Base-by-base conservation (phyloP, 2,797 vertebrate genomes). In the Acrocephalus scirpaceus region DNA sequence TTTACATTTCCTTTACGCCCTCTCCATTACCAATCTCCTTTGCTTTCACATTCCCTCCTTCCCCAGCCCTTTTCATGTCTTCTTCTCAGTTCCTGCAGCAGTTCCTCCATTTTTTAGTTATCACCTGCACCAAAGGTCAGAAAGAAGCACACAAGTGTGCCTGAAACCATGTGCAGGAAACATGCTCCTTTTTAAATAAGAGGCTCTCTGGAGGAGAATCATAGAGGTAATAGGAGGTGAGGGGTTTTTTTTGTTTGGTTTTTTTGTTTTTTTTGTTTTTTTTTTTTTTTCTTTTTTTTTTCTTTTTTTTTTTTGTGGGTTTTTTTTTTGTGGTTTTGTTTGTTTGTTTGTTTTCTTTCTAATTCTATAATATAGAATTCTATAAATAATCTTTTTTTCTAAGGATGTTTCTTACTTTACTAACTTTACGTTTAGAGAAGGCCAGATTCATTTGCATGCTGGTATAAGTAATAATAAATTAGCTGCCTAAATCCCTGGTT, bases 401-500 rank as follows among this genome's bases (percentile, higher is more conserved):
- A 84, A 69, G 47, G 36, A 22, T 64, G 26, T 64, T 90, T 69
- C 30, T 86, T 87, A 45, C 53, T 67, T 83, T 56, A 47, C 30
- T 86, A 86, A 45, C 53, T 67, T 83, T 56, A 47, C 11, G 9
- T 53, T 81, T 74, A 81, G 25, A 77, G 53, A 94, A 85, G 34
- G 50, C 50, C 42, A 93, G 48, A 51, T 84, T 78, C 40, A 91
- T 95, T 96, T 95, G 45, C 90, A 91, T 70, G 42, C 26, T 66
- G 9, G 26, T 82, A 34, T 65, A 90, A 92, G 50, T 45, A 73
- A 65, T 89, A 92, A 92, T 64, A 85, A 96, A 91, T 91, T 94
- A 92, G 13, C 66, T 92, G 56, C 53, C 51, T 67, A 88, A 93
- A 71, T 77, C 50, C 40, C 47, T 60, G 13, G 34, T 86, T 95